Base-by-base conservation (phyloP, 2,113 vertebrate genomes). In the Typhlomys cinereus region DNA sequence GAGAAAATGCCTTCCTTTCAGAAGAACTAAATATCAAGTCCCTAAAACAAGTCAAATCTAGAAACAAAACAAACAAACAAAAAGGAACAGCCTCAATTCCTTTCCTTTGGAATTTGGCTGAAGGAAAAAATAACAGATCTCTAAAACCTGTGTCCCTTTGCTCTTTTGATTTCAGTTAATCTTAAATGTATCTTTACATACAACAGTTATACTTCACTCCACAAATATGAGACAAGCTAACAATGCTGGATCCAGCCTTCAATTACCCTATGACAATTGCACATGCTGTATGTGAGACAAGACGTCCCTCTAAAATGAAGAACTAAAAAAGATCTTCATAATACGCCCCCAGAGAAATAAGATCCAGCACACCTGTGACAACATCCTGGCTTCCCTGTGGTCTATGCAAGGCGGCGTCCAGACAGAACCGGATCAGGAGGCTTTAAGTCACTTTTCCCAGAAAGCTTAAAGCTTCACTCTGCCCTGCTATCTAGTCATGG, bases 1-100 rank as follows among this genome's bases (percentile, higher is more conserved):
- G 18, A 74, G 34, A 85, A 91, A 74, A 46, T 11, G 25, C 21
- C 73, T 86, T 88, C 83, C 44, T 67, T 91, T 81, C 59, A 82
- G 52, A 89, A 88, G 14, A 91, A 87, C n/a, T n/a, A 83, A 81
- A 52, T 36, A 36, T 74, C 0, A 27, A 8, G 23, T 57, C 10
- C 6, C 44, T 82, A 59, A 66, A 85, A 91, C 34, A 90, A 66
- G 25, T 74, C 52, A 81, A 66, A 66, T 54, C 41, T 83, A 46
- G n/a, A 90, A 34, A 36, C 4, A 85, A 27, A 41, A 3, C n/a
- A 36, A 74, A n/a, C 20, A 88, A 54, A 29, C 44, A n/a, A 1
- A 59, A 83, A 20, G 27, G 4, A 11, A 31, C 25, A 29, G 54
- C 41, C n/a, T n/a, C 39, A 88, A 39, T 69, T 66, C 23, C 73